Evolutionary conservation across 1,140 invertebrate species (phyloP).

Genomic region (Mesaphorura yosii): DNA sequence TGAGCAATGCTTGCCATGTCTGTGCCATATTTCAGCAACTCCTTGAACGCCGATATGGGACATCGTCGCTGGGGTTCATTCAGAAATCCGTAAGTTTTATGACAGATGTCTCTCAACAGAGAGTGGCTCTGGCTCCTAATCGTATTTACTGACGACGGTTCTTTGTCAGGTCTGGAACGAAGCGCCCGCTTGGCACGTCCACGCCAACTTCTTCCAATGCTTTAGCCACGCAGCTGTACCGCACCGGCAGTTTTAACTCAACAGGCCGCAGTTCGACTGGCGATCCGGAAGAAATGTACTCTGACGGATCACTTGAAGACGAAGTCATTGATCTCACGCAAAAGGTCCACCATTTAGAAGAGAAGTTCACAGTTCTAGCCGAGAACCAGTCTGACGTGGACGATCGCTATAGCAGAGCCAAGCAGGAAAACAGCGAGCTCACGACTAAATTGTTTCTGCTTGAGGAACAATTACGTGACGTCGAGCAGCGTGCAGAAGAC

Average conservation of each 20-base stretch:
- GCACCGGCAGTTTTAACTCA: conserved; percentile 79
- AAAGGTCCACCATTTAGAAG: conserved; percentile 77
- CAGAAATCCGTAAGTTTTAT: conserved; percentile 24
- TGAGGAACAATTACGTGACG: conserved; percentile 81
- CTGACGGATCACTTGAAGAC: conserved; percentile 77
- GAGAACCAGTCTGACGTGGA: conserved; percentile 72
- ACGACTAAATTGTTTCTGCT: conserved; percentile 78
- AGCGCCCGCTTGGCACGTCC: conserved; percentile 4
- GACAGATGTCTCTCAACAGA: not conserved
- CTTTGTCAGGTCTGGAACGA: conserved; percentile 40
- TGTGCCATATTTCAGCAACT: not conserved
- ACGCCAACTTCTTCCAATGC: conserved; percentile 28
- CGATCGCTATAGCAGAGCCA: conserved; percentile 70
- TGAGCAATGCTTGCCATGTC: not conserved
- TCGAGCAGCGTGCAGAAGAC: conserved; percentile 73
- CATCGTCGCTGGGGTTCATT: conserved; percentile 29
- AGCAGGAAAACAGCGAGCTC: conserved; percentile 79
- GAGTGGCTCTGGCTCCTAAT: not conserved
- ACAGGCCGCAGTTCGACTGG: conserved; percentile 76
- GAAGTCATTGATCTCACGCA: conserved; percentile 82
- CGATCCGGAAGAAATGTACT: conserved; percentile 83
- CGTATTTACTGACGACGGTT: no score
- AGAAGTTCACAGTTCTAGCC: conserved; percentile 72
- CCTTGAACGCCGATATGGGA: conserved; percentile 22
- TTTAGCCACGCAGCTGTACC: conserved; percentile 55